phyloP scores from a whole-genome alignment of 2,113 vertebrate genomes.

The Stegastes partitus region DNA sequence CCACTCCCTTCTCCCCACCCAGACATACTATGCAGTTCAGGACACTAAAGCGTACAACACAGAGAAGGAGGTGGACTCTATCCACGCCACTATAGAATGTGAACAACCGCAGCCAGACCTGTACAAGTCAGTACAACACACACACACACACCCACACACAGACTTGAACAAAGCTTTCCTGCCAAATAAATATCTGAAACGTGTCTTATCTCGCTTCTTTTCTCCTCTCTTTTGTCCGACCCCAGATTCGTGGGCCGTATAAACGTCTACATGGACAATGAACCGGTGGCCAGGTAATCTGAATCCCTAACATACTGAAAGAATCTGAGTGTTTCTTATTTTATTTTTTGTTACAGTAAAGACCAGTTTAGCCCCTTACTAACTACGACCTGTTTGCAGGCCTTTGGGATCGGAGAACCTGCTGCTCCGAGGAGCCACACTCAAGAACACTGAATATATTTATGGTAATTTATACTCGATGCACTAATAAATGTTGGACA shows the following conservation, averaged over 20 bases:
- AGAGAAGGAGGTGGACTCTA: slow-evolving; percentile 89
- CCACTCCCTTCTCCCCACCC: not conserved
- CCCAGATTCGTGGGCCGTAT: slow-evolving; percentile 95
- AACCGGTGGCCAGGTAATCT: slow-evolving; percentile 91
- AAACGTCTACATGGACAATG: slow-evolving; percentile 93
- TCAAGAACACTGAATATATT: slow-evolving; percentile 95
- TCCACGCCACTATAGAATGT: slow-evolving; percentile 96
- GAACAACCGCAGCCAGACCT: slow-evolving; percentile 98
- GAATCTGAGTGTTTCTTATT: too few relatives aligned
- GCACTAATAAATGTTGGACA: too few relatives aligned
- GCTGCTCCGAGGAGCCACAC: slow-evolving; percentile 95
- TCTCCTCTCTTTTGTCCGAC: slow-evolving; percentile 5
- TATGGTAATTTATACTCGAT: slow-evolving; percentile 88
- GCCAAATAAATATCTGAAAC: not conserved
- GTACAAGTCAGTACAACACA: slow-evolving; percentile 90
- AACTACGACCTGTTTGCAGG: slow-evolving; percentile 73
- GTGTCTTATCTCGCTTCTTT: not conserved
- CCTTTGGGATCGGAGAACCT: slow-evolving; percentile 95
- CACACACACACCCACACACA: not conserved
- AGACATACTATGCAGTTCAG: slow-evolving; percentile 96
- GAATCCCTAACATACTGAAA: not conserved
- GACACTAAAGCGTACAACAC: slow-evolving; percentile 95
- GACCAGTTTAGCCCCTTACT: not conserved
- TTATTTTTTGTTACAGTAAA: not conserved
- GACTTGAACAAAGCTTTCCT: not conserved